These are phyloP conservation scores for Chrysaora quinquecirrha DNA, from an alignment of 30 jellyfish, hydroid and myxozoan genomes.

Conservation along the genomic window DNA sequence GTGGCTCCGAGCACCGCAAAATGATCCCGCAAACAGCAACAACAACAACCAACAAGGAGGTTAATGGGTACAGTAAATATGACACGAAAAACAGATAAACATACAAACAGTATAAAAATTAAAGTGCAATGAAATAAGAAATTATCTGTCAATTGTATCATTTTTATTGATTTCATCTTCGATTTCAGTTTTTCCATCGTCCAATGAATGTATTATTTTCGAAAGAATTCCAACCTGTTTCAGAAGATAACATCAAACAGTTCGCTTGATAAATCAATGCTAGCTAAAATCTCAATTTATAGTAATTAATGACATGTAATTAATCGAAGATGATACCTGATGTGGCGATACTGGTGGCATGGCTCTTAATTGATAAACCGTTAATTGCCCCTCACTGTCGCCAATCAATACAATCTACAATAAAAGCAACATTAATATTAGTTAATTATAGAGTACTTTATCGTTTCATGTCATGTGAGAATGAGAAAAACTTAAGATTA, in stretches of 20 bases:
- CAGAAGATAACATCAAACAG: no score
- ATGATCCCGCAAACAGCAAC: no score
- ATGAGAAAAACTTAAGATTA: no score
- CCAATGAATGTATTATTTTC: slow-evolving; percentile 28
- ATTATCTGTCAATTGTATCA: not conserved
- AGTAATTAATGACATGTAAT: no score
- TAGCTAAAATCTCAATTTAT: no score
- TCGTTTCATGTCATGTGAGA: no score
- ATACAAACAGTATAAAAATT: no score
- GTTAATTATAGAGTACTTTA: not conserved
- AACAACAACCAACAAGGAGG: no score
- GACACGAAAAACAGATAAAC: not conserved
- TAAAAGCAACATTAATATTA: not conserved
- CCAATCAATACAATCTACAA: slow-evolving; percentile 82
- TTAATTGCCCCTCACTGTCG: slow-evolving; percentile 89
- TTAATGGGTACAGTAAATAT: no score
- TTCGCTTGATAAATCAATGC: no score
- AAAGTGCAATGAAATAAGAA: not conserved
- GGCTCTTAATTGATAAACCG: slow-evolving; percentile 76
- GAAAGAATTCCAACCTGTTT: slow-evolving; percentile 51
- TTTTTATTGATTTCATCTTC: not conserved
- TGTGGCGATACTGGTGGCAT: slow-evolving; percentile 52
- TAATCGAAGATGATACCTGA: slow-evolving; percentile 49
- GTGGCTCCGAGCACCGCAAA: no score
- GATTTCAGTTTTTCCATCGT: not conserved